Percentiles rank a stretch among this genome's conserved stretches.
Evolutionary conservation across 2,888 invertebrate genomes (phyloP).

Genomic region (Diarsia mendica): DNA sequence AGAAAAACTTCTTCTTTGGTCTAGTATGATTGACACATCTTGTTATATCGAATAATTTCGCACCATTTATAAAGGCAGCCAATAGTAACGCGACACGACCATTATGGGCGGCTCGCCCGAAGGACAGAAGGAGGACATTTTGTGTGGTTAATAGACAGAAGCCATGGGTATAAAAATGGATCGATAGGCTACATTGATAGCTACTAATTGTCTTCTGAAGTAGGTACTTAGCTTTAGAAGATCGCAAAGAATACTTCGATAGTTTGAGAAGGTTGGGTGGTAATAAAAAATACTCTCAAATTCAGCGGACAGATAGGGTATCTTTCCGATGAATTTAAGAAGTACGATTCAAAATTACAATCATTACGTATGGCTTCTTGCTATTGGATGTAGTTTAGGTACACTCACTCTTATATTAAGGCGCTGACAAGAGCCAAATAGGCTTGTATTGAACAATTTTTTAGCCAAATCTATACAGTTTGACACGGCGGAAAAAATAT

Average conservation of each 20-base stretch:
- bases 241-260: not conserved
- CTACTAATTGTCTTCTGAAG: not conserved
- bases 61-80: not conserved
- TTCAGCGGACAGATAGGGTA: not conserved
- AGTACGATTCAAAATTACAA: not conserved
- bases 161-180: not conserved
- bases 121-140: not conserved
- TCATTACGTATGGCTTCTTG: not conserved
- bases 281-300: not conserved
- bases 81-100: not conserved
- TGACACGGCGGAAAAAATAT: too few relatives aligned
- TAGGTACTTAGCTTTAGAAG: not conserved
- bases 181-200: not conserved
- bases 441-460: too few relatives aligned
- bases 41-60: not conserved
- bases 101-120: not conserved
- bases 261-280: not conserved
- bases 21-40: not conserved
- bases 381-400: slow-evolving; percentile 2
- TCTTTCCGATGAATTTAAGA: not conserved
- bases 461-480: too few relatives aligned
- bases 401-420: not conserved
- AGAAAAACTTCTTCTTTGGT: too few relatives aligned
- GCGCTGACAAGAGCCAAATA: too few relatives aligned
- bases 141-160: not conserved